Percentiles rank a stretch among this genome's conserved stretches.
Conservation (phyloP, 2,888 invertebrate genomes). For the Chrysomela aeneicollis region DNA sequence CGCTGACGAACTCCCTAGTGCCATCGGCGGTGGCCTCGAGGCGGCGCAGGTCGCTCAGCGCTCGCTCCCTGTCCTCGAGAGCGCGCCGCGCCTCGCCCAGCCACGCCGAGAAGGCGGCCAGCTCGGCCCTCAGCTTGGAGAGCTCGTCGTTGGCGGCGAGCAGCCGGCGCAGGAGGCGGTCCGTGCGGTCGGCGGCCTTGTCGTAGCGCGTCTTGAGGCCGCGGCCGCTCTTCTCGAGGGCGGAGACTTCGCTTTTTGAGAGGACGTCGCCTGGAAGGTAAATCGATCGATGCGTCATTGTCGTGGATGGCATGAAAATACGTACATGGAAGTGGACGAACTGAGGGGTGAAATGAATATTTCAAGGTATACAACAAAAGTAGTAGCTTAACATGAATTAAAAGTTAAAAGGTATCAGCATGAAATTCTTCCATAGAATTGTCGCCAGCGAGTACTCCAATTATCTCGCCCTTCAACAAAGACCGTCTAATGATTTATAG, state of each 20-base stretch:
- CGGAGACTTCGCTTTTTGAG: slow-evolving; percentile 89
- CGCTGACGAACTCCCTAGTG: slow-evolving; percentile 88
- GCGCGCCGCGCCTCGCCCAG: slow-evolving; percentile 80
- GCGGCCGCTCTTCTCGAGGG: slow-evolving; percentile 86
- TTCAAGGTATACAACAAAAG: too few relatives aligned
- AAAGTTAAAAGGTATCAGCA: too few relatives aligned
- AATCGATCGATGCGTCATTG: neutral
- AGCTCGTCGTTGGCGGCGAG: slow-evolving; percentile 86
- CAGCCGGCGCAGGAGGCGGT: slow-evolving; percentile 78
- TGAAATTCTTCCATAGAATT: too few relatives aligned
- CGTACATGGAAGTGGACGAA: too few relatives aligned
- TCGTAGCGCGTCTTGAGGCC: slow-evolving; percentile 85
- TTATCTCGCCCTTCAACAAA: too few relatives aligned
- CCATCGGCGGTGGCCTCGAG: slow-evolving; percentile 77
- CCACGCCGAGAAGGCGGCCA: slow-evolving; percentile 84
- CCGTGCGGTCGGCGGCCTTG: slow-evolving; percentile 80
- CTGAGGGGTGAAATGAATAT: too few relatives aligned
- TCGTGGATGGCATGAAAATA: too few relatives aligned
- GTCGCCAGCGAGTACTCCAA: too few relatives aligned
- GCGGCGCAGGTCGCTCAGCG: slow-evolving; percentile 78
- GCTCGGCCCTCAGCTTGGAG: slow-evolving; percentile 84
- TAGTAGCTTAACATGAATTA: too few relatives aligned
- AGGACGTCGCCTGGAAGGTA: slow-evolving; percentile 71
- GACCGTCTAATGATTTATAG: too few relatives aligned
- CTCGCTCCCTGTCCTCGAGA: slow-evolving; percentile 86